Evolutionary conservation across 64 coral and sea anemone genomes (phyloP).

Genomic region (Exaiptasia diaphana): DNA sequence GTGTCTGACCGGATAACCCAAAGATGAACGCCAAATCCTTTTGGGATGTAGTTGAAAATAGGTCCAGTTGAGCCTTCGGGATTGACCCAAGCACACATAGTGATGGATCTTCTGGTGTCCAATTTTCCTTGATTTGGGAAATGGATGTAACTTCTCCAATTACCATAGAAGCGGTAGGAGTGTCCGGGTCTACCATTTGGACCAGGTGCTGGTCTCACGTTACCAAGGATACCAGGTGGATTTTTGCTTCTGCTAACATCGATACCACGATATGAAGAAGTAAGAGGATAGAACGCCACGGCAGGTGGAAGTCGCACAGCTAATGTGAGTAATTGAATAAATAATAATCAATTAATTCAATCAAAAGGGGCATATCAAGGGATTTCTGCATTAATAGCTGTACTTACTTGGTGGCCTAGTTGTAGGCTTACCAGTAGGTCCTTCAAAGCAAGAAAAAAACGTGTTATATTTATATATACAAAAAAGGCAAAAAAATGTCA

Average conservation of each 20-base stretch:
- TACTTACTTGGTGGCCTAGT: constrained; percentile 23
- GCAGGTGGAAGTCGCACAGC: constrained; percentile 48
- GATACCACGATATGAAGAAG: background rate
- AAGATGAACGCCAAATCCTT: constrained; percentile 61
- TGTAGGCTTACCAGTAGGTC: background rate
- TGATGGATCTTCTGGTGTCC: constrained; percentile 78
- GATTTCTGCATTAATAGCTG: background rate
- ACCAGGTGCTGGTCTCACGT: constrained; percentile 53
- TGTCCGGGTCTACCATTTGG: constrained; percentile 63
- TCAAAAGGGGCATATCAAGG: background rate
- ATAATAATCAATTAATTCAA: background rate
- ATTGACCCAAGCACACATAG: constrained; percentile 71
- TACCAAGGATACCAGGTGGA: constrained; percentile 58
- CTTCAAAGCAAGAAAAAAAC: background rate
- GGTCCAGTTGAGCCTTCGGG: constrained; percentile 59
- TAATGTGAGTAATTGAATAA: background rate
- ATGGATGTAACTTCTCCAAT: constrained; percentile 63
- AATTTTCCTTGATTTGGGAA: constrained; percentile 67
- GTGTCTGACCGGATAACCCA: constrained; percentile 54
- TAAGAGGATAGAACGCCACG: constrained; percentile 72
- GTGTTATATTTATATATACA: background rate
- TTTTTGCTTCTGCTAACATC: constrained; percentile 67
- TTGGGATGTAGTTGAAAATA: constrained; percentile 64
- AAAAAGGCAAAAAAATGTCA: background rate
- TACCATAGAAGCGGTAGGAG: constrained; percentile 54